phyloP scores from a whole-genome alignment of 2,113 vertebrate genomes.

The Myocastor coypus region DNA sequence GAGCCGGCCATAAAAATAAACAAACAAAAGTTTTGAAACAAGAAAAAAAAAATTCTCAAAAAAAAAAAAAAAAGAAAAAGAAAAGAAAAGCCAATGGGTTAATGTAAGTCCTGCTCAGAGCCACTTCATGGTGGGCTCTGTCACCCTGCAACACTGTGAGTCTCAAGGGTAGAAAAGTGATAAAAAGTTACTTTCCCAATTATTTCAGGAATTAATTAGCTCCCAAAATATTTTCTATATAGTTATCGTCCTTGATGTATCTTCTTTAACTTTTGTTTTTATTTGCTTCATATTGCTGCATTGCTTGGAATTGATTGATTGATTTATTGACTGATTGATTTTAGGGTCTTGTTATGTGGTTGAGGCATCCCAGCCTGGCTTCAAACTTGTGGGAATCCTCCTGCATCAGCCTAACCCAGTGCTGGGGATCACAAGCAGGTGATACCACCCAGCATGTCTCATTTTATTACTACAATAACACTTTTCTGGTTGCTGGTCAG shows the following conservation, averaged over 20 bases:
- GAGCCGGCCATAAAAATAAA: too few relatives aligned
- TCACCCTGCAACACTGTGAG: neutral
- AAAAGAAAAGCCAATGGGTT: too few relatives aligned
- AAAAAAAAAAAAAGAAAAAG: too few relatives aligned
- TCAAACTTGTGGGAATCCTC: neutral
- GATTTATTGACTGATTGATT: neutral
- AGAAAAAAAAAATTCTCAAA: too few relatives aligned
- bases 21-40: too few relatives aligned
- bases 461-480: slow-evolving; percentile 32
- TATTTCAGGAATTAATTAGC: slow-evolving; percentile 48
- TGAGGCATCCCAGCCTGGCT: neutral
- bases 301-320: neutral
- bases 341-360: neutral
- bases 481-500: neutral
- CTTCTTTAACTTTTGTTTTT: slow-evolving; percentile 12
- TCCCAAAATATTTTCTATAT: slow-evolving; percentile 15
- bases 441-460: neutral
- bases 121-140: too few relatives aligned
- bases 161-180: neutral
- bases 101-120: too few relatives aligned
- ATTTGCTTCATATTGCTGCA: slow-evolving; percentile 33
- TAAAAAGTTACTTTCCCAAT: slow-evolving; percentile 24
- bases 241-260: neutral
- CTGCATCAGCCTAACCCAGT: neutral
- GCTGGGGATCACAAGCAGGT: neutral